phyloP scores from a whole-genome alignment of 1,140 invertebrate species.

The Lasioglossum baleicum region DNA sequence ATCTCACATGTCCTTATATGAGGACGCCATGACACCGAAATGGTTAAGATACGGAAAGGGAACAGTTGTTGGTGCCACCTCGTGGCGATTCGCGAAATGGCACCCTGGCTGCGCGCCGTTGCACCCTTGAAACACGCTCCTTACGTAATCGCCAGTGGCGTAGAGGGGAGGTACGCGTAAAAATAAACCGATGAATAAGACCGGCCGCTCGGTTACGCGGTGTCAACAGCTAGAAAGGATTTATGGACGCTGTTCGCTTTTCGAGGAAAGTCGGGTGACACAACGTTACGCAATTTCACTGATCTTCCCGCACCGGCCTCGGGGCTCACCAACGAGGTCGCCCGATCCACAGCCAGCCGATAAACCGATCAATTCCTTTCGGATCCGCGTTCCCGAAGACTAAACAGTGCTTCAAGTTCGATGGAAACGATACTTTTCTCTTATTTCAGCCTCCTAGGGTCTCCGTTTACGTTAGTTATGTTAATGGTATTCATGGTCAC shows the following conservation, averaged over 20 bases:
- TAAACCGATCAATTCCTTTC: slow-evolving; percentile 6
- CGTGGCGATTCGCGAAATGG: not conserved
- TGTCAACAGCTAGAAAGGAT: slow-evolving; percentile 58
- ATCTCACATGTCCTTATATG: no score
- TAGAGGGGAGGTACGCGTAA: slow-evolving; percentile 39
- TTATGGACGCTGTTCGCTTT: slow-evolving; percentile 51
- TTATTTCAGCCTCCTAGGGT: no score
- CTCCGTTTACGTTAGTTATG: no score
- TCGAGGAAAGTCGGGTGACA: slow-evolving; percentile 60
- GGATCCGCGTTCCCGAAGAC: not conserved
- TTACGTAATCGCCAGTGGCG: slow-evolving; percentile 45
- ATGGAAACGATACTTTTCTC: no score
- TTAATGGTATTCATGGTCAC: no score
- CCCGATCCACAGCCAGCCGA: not conserved
- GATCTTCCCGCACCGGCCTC: slow-evolving; percentile 5
- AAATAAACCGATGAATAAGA: slow-evolving; percentile 63
- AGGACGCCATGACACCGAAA: no score
- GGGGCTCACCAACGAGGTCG: slow-evolving; percentile 17
- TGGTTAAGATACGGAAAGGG: no score
- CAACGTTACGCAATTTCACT: slow-evolving; percentile 52
- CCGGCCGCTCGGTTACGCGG: slow-evolving; percentile 29
- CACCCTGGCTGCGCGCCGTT: slow-evolving; percentile 19
- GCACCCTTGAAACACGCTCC: slow-evolving; percentile 41
- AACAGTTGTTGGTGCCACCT: no score
- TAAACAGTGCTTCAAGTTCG: no score